Conservation (phyloP, 2,888 invertebrate species). For the Drosophila mayaguana region DNA sequence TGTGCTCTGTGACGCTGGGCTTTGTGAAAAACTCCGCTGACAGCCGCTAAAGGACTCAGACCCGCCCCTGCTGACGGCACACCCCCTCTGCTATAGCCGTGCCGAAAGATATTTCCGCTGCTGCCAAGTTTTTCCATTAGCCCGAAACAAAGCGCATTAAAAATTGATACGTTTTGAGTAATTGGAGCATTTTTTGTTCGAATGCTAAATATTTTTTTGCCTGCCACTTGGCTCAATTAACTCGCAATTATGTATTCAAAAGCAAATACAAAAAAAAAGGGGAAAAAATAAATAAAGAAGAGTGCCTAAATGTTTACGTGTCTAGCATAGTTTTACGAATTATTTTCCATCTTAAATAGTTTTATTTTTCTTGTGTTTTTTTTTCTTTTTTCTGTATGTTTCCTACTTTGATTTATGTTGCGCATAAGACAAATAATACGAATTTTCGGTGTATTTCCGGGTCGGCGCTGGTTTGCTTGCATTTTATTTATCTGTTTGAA, state of each 20-base stretch:
- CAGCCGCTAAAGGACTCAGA: constrained; percentile 15
- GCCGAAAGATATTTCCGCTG: constrained; percentile 54
- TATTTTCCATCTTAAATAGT: constrained; percentile 38
- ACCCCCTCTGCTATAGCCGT: neutral
- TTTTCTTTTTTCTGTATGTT: neutral
- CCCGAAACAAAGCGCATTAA: constrained; percentile 28
- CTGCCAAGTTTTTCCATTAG: constrained; percentile 60
- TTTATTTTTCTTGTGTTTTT: neutral
- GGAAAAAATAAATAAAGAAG: too few relatives aligned
- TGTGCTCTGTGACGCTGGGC: constrained; percentile 2
- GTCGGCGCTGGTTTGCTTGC: constrained; percentile 24
- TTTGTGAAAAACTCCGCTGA: constrained; percentile 25
- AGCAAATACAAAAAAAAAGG: neutral
- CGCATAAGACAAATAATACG: constrained; percentile 48
- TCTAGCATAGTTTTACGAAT: constrained; percentile 29
- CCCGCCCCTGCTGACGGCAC: too few relatives aligned
- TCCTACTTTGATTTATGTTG: constrained; percentile 52
- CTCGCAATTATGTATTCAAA: constrained; percentile 44
- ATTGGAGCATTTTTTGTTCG: constrained; percentile 41
- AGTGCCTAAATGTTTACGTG: constrained; percentile 18
- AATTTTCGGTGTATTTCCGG: constrained; percentile 55
- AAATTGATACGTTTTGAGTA: constrained; percentile 44
- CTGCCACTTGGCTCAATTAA: constrained; percentile 36
- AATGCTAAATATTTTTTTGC: constrained; percentile 7
- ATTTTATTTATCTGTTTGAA: constrained; percentile 46